phyloP scores from a whole-genome alignment of 2,113 vertebrate species.

The Holacanthus passer region DNA sequence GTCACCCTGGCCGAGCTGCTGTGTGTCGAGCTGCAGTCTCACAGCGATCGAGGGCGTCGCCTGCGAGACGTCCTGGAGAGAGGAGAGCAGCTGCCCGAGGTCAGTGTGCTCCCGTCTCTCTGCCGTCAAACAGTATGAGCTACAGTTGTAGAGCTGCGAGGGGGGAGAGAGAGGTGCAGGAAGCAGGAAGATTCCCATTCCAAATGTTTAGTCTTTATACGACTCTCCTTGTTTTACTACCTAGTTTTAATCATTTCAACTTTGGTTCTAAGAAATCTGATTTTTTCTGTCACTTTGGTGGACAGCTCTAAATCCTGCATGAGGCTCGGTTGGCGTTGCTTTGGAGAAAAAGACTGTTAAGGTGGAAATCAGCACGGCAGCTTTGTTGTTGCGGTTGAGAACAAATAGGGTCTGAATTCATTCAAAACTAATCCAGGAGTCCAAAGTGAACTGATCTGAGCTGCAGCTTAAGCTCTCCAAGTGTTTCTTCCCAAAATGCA shows the following conservation, averaged over 20 bases:
- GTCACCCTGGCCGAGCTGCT: conserved; percentile 87
- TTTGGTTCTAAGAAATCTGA: background rate
- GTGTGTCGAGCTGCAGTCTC: conserved; percentile 84
- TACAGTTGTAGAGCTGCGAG: background rate
- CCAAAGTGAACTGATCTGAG: background rate
- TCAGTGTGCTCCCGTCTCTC: conserved; percentile 61
- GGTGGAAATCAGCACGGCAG: background rate
- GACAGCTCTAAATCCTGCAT: background rate
- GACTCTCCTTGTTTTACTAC: no score
- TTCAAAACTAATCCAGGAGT: background rate
- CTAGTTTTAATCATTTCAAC: background rate
- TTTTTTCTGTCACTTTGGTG: fast-evolving
- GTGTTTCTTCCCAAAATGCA: background rate
- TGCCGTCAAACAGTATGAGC: background rate
- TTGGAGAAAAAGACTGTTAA: background rate
- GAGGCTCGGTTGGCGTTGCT: background rate
- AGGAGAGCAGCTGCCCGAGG: conserved; percentile 88
- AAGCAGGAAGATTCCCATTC: no score
- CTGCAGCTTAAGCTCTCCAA: background rate
- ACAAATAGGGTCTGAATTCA: background rate
- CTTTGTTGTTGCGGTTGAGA: background rate
- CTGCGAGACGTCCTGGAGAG: conserved; percentile 88
- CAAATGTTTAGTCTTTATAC: no score
- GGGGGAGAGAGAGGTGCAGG: no score
- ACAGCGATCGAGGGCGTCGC: conserved; percentile 88